Evolutionary conservation across 2,113 vertebrate species (phyloP), one percentile per base, ranked within the genome.

Genomic region (Formicarius rufipectus): DNA sequence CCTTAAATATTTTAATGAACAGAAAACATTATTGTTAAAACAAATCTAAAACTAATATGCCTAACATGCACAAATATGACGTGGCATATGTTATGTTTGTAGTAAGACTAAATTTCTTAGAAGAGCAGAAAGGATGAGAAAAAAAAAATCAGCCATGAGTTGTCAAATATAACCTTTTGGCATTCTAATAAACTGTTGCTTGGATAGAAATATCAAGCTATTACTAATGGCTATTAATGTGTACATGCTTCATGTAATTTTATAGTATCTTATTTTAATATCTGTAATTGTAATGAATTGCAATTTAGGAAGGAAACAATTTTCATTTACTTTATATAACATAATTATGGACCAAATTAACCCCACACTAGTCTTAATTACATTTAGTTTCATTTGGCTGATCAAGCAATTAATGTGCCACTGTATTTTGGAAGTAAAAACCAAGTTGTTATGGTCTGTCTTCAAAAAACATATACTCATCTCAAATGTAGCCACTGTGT

Each of bases 261-360:
- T 98, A 98, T 99, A 98, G 98, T 98, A 98, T 99, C 98, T 97
- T 98, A 98, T 98, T 99, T 99, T 99, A 99, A 99, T 99, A 99
- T 99, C 98, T 98, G 97, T 98, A 98, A 98, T 98, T 98, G 99
- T 99, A 99, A 99, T 99, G 99, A 99, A 99, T 99, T 99, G 99
- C 98, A 99, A 99, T 99, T 99, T 99, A 98, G 98, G 98, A 98
- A 99, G 98, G 98, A 98, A 99, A 98, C 98, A 98, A 98, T 98
- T 98, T 98, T 98, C 98, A 99, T 98, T 99, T 99, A 99, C 98
- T 99, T 98, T 99, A 98, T 98, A 98, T 99, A 99, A 99, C 98
- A 98, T 99, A 99, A 99, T 99, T 99, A 99, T 98, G 98, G 98
- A 99, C 98, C 98, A 99, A 99, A 99, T 99, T 99, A 99, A 99